These are phyloP conservation scores for Triops longicaudatus DNA, from an alignment of 1,140 invertebrate genomes.

Conservation along the genomic window DNA sequence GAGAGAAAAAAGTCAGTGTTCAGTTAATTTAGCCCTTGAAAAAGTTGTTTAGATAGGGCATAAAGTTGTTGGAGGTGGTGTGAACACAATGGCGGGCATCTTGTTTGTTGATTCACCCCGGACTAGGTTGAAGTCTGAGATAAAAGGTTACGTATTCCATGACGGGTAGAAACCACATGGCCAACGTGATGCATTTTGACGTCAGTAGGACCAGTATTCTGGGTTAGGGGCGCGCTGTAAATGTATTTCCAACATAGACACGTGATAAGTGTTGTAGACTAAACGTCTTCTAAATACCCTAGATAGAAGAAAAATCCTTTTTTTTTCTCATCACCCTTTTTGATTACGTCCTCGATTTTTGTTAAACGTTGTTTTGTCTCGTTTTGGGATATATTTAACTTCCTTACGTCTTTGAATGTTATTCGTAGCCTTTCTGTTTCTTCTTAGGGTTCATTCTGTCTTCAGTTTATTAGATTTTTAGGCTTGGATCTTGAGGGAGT, in stretches of 20 bases:
- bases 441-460: no score
- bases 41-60: constrained; percentile 1
- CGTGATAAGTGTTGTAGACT: not conserved
- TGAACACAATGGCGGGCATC: constrained; percentile 2
- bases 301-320: no score
- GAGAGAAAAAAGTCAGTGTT: no score
- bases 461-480: no score
- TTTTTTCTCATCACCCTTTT: no score
- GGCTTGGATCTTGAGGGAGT: no score
- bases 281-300: not conserved
- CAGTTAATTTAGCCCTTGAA: not conserved
- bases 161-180: constrained; percentile 9
- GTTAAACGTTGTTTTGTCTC: no score
- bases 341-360: no score
- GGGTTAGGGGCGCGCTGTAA: not conserved
- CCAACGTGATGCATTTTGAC: not conserved
- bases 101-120: not conserved
- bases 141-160: constrained; percentile 12
- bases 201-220: not conserved
- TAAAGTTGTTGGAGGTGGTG: not conserved
- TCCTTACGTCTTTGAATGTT: no score
- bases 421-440: no score
- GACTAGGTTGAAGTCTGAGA: not conserved
- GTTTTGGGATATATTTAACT: no score
- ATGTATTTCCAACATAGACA: not conserved